These are phyloP conservation scores for Imbricaverruca yamaguchii DNA, from an alignment of 2,888 invertebrate genomes.

Conservation along the genomic window DNA sequence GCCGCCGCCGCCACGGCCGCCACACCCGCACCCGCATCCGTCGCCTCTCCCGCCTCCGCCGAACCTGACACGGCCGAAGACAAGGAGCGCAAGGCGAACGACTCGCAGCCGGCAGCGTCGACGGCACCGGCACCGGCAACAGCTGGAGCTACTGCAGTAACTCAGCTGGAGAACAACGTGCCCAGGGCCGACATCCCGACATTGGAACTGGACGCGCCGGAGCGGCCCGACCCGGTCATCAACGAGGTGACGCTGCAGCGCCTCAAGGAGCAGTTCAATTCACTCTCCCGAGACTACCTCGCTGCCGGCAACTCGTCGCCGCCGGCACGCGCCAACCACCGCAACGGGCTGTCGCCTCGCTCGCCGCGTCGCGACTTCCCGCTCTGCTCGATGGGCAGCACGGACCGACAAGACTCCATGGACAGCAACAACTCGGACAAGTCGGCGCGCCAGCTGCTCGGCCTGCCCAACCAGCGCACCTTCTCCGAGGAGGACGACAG, in stretches of 20 bases:
- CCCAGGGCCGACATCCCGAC: too few relatives aligned
- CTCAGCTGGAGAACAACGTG: too few relatives aligned
- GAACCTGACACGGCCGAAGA: too few relatives aligned
- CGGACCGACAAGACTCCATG: conserved; percentile 24
- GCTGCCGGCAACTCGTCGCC: neutral
- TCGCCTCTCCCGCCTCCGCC: too few relatives aligned
- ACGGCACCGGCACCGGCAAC: neutral
- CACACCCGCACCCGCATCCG: conserved; percentile 28
- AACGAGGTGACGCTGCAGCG: neutral
- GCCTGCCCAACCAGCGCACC: conserved; percentile 36
- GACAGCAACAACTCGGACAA: conserved; percentile 14
- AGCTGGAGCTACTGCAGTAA: too few relatives aligned
- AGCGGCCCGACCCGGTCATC: conserved; percentile 24
- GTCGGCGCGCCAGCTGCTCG: conserved; percentile 18
- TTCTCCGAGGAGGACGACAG: conserved; percentile 62
- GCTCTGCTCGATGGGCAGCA: neutral
- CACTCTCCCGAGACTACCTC: conserved; percentile 20
- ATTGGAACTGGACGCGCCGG: neutral
- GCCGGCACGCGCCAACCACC: neutral
- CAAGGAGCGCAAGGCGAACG: conserved; percentile 29
- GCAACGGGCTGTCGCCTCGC: conserved; percentile 3
- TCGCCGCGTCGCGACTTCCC: conserved; percentile 10
- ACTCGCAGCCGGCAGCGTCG: conserved; percentile 29
- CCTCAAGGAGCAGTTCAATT: neutral
- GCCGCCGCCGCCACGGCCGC: conserved; percentile 45